phyloP scores from a whole-genome alignment of 2,113 vertebrate species.

The Bambusicola thoracicus region DNA sequence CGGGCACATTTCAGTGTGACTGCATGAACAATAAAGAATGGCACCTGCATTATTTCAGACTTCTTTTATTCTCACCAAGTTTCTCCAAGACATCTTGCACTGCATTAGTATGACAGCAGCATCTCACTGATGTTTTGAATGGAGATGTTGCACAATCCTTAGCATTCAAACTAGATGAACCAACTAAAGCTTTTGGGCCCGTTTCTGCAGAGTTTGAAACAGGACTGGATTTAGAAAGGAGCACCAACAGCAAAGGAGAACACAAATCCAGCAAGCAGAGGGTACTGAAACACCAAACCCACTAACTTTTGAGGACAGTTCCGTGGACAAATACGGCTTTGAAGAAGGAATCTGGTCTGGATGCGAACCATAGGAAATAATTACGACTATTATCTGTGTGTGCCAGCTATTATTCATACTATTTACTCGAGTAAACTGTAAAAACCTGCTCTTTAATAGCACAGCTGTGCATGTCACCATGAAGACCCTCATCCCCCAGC shows the following conservation, averaged over 20 bases:
- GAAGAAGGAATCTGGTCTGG: background rate
- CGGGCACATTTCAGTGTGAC: background rate
- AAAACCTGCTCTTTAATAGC: background rate
- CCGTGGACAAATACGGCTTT: background rate
- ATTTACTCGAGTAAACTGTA: background rate
- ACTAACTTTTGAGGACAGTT: background rate
- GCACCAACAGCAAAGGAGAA: background rate
- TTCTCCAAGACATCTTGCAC: background rate
- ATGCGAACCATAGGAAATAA: background rate
- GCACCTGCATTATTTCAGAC: background rate
- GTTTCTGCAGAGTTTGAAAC: background rate
- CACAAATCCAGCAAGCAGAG: background rate
- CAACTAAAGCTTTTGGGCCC: background rate
- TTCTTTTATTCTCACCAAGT: background rate
- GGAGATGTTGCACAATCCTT: background rate
- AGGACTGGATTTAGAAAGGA: background rate
- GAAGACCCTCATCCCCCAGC: background rate
- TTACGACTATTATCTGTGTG: background rate
- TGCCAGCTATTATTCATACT: background rate
- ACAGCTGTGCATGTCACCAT: background rate
- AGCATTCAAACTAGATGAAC: background rate
- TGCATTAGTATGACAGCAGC: background rate
- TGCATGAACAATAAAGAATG: background rate
- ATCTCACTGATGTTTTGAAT: rapidly evolving
- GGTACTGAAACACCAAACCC: background rate